Percentiles rank a stretch among this genome's conserved stretches.
These are phyloP conservation scores for Tanytarsus gracilentus DNA, from an alignment of 2,888 invertebrate genomes.

Conservation along the genomic window DNA sequence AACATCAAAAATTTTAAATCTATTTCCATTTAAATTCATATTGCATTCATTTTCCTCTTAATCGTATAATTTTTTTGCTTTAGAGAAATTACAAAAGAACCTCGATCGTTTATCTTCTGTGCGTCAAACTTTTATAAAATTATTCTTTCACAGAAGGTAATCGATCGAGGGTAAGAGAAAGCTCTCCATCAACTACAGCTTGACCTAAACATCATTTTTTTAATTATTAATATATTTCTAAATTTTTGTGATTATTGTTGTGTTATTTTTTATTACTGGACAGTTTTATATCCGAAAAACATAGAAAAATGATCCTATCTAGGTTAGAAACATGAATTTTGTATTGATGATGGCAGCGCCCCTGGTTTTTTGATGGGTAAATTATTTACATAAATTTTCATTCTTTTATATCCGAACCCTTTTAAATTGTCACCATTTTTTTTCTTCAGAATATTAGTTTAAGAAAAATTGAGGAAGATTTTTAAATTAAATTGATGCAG, in stretches of 20 bases:
- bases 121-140: too few relatives aligned
- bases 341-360: conserved; percentile 22
- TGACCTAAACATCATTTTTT: conserved; percentile 26
- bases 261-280: conserved; percentile 1
- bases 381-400: conserved; percentile 19
- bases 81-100: too few relatives aligned
- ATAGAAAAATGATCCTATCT: conserved; percentile 23
- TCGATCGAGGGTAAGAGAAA: not conserved
- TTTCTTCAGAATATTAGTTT: not conserved
- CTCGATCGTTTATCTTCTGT: too few relatives aligned
- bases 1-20: too few relatives aligned
- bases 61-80: conserved; percentile 26
- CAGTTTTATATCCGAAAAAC: conserved; percentile 11
- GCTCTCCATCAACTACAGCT: not conserved
- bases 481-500: too few relatives aligned
- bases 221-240: too few relatives aligned
- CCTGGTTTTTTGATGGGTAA: conserved; percentile 16
- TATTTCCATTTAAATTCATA: conserved; percentile 23
- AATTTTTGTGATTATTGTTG: conserved; percentile 12
- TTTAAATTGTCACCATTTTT: conserved; percentile 29
- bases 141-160: too few relatives aligned
- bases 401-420: not conserved
- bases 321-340: conserved; percentile 11
- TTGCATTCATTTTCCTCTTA: conserved; percentile 25
- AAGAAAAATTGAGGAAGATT: too few relatives aligned